A percentile compares a stretch with the other conserved stretches of the same genome.
These are phyloP conservation scores for Drosophila willistoni DNA, from an alignment of 1,140 invertebrate species.

Conservation along the genomic window DNA sequence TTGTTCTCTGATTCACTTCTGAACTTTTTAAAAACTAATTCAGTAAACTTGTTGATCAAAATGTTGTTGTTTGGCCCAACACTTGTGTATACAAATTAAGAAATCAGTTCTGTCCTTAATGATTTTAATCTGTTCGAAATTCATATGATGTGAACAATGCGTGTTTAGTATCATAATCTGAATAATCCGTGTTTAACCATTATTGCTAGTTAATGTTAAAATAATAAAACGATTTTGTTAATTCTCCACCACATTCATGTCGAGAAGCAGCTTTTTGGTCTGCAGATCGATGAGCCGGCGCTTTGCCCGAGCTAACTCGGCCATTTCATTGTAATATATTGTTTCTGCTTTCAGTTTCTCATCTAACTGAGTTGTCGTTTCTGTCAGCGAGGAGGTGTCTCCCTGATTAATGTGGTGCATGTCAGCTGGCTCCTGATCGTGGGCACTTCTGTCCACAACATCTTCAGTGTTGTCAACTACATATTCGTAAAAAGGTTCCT, in stretches of 20 bases:
- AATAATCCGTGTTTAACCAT: neutral
- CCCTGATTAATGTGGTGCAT: constrained; percentile 36
- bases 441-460: constrained; percentile 33
- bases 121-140: constrained; percentile 4
- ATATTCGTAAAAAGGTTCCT: constrained; percentile 73
- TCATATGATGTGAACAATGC: neutral
- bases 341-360: constrained; percentile 77
- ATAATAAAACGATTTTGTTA: constrained; percentile 8
- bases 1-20: too few species aligned
- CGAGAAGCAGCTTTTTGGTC: constrained; percentile 65
- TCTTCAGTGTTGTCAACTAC: constrained; percentile 65
- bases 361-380: constrained; percentile 61
- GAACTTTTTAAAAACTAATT: neutral
- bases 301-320: constrained; percentile 71
- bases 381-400: constrained; percentile 49
- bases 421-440: constrained; percentile 50
- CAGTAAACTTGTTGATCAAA: too few species aligned
- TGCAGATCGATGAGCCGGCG: constrained; percentile 68
- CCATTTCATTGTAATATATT: constrained; percentile 80
- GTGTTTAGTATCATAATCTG: constrained; percentile 5
- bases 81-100: neutral
- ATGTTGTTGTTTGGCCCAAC: too few species aligned
- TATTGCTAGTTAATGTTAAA: constrained; percentile 8
- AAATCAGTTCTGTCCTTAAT: neutral
- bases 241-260: constrained; percentile 68